A percentile compares a stretch with the other conserved stretches of the same genome.
Evolutionary conservation across 2,113 vertebrate genomes (phyloP).

Genomic region (Scatophagus argus): DNA sequence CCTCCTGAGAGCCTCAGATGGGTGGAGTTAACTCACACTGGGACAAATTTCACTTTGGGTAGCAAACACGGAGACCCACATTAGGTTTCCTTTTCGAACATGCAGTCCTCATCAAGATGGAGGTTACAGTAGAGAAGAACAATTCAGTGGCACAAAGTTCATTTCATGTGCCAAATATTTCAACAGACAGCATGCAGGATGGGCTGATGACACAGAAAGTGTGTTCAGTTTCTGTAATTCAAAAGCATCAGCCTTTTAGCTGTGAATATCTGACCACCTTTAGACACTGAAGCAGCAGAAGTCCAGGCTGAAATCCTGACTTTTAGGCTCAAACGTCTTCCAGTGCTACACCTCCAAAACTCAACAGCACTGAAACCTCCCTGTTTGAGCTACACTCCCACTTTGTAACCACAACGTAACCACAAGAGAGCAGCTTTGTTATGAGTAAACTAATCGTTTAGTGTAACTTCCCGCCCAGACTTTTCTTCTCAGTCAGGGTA

Average conservation of each 20-base stretch:
- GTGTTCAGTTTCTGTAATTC: too few species aligned
- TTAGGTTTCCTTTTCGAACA: background rate
- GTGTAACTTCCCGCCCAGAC: background rate
- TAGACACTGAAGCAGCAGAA: background rate
- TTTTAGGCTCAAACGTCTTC: background rate
- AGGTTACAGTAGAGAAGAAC: background rate
- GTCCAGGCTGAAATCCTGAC: background rate
- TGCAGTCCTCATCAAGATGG: background rate
- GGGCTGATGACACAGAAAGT: too few species aligned
- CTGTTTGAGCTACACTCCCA: background rate
- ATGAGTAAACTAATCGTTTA: too few species aligned
- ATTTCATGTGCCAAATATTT: background rate
- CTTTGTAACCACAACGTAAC: too few species aligned
- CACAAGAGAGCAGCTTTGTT: too few species aligned
- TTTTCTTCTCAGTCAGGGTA: background rate
- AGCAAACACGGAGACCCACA: background rate
- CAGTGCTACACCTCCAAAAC: background rate
- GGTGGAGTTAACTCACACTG: background rate
- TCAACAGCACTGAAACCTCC: background rate
- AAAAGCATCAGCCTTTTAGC: too few species aligned
- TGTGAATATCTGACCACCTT: too few species aligned
- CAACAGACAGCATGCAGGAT: background rate
- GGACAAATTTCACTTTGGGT: background rate
- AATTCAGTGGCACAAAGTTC: background rate
- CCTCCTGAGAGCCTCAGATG: background rate